Conservation (phyloP, 2,888 invertebrate genomes). For the Steinernema carpocapsae region DNA sequence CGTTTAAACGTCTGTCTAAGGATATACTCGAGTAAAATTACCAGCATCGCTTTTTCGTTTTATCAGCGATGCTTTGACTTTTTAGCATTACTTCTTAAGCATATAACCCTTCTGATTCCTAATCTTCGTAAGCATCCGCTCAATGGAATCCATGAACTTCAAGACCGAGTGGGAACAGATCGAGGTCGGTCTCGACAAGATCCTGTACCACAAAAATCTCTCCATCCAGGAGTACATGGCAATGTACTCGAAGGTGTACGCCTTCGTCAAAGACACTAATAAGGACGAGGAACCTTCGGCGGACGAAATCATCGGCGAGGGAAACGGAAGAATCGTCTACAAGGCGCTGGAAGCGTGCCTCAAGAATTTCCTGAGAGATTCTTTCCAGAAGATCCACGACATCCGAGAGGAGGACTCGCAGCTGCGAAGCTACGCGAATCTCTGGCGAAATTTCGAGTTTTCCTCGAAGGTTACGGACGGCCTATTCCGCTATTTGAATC, state of each 20-base stretch:
- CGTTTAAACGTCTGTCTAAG: too few relatives aligned
- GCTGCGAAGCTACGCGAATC: background rate
- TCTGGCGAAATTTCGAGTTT: background rate
- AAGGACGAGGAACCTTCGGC: too few relatives aligned
- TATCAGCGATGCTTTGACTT: too few relatives aligned
- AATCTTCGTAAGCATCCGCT: background rate
- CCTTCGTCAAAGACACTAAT: background rate
- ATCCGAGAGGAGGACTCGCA: background rate
- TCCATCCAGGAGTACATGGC: background rate
- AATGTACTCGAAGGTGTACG: background rate
- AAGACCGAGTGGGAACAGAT: background rate
- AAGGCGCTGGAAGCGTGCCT: background rate
- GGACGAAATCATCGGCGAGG: background rate
- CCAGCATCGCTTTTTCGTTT: too few relatives aligned
- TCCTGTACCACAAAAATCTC: background rate
- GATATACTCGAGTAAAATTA: too few relatives aligned
- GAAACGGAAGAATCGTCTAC: background rate
- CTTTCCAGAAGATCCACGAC: constrained; percentile 72
- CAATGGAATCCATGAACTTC: background rate
- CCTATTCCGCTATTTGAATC: constrained; percentile 18
- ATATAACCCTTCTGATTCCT: too few relatives aligned
- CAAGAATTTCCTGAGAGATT: background rate
- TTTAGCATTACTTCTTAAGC: too few relatives aligned
- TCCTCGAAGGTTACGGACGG: background rate
- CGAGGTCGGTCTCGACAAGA: background rate